These are phyloP conservation scores for Panthera uncia DNA, from an alignment of 2,113 vertebrate genomes.

Conservation along the genomic window DNA sequence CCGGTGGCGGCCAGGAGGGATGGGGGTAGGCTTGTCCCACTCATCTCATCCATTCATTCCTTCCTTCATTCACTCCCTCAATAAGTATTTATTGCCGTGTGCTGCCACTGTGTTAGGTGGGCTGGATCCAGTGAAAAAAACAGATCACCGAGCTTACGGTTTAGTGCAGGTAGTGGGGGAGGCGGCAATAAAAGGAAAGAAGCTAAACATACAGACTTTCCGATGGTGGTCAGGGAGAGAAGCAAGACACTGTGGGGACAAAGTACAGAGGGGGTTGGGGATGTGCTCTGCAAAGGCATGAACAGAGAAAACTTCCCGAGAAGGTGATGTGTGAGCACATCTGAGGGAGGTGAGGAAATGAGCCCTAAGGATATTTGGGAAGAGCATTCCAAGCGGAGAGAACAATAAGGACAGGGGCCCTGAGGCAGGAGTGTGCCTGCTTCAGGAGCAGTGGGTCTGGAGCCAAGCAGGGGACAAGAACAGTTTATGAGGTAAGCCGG, in stretches of 20 bases:
- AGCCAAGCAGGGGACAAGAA: background rate
- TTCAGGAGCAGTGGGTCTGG: background rate
- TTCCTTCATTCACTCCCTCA: background rate
- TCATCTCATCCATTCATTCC: background rate
- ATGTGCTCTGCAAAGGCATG: background rate
- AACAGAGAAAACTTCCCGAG: background rate
- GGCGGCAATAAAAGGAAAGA: background rate
- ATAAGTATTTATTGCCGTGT: fast-evolving
- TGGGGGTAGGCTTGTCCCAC: no score
- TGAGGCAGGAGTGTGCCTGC: background rate
- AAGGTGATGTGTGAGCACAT: background rate
- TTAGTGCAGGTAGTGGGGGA: background rate
- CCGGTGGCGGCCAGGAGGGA: background rate
- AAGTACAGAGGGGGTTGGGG: fast-evolving
- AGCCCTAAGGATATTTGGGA: background rate
- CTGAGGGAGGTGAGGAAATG: background rate
- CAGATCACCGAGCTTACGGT: fast-evolving
- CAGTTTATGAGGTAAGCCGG: background rate
- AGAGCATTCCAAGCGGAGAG: background rate
- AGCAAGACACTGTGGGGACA: background rate
- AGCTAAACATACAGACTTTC: background rate
- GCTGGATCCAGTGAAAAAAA: background rate
- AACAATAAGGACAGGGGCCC: background rate
- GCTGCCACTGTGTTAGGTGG: no score
- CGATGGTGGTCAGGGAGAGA: background rate